These are phyloP conservation scores for Gadus macrocephalus DNA, from an alignment of 2,113 vertebrate species.

Conservation along the genomic window DNA sequence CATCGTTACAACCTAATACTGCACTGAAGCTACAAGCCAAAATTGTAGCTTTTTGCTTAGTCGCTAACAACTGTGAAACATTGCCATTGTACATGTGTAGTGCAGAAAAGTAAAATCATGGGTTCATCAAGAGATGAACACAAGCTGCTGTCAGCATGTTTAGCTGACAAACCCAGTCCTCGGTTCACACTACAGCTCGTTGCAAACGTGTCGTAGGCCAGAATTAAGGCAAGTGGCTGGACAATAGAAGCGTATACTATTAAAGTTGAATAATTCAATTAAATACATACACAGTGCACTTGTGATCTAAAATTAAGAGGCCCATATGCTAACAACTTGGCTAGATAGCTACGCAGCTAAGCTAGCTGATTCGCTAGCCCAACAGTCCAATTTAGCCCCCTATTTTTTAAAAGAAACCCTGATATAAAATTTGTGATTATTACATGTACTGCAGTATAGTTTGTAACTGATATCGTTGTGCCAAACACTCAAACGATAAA, in stretches of 20 bases:
- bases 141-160: no score
- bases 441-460: background rate
- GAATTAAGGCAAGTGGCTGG: fast-evolving
- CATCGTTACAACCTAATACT: no score
- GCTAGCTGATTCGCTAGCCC: constrained; percentile 36
- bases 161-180: no score
- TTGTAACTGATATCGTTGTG: background rate
- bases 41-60: no score
- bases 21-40: no score
- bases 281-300: constrained; percentile 10
- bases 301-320: constrained; percentile 42
- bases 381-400: constrained; percentile 8
- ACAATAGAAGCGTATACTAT: background rate
- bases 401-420: background rate
- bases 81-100: no score
- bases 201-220: background rate
- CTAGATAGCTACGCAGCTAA: constrained; percentile 45
- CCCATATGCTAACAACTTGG: constrained; percentile 49
- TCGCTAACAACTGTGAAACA: no score
- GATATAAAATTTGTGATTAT: background rate
- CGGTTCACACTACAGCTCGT: no score
- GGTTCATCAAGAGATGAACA: no score
- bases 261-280: background rate
- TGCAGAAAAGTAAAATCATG: no score
- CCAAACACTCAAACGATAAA: constrained; percentile 15